Evolutionary conservation across 1,140 invertebrate genomes (phyloP), one percentile per base, ranked within the genome.

Genomic region (Arctopsyche grandis): DNA sequence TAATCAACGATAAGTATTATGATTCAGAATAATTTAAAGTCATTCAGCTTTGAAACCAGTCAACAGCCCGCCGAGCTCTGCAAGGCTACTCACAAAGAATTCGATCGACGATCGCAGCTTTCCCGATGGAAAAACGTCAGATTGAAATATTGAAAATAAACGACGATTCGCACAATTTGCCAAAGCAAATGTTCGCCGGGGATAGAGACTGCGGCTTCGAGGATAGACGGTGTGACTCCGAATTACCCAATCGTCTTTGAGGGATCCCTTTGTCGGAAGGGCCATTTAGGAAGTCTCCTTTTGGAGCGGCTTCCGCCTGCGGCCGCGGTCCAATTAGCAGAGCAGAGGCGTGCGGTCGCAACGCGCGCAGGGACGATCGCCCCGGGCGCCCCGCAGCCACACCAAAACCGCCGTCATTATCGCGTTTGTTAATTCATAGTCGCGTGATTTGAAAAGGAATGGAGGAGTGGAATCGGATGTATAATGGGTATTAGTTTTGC

Each of bases 241-340:
- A 52, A 52, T 52, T 52, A 52, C 12, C 48, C 16, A 52, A 52
- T 52, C 48, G 48, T 16, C 48, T 52, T 12, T 52, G 48, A 52
- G 48, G 44, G 48, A 52, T 52, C 12, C 48, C 16, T 52, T 52
- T 52, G 48, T 52, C 48, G 48, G 48, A 12, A 52, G 48, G 10
- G 24, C 21, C 69, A 70, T 44, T 70, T 16, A 44, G 12, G 22
- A 12, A 19, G 14, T 71, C 69, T n/a, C n/a, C n/a, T 26, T 38
- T 44, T 38, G 69, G 69, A 9, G 38, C 19, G 9, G 19, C 46
- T 74, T 74, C 9, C 16, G 19, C 70, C 70, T 44, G 70, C n/a
- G 70, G 70, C 70, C n/a, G 7, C n/a, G 16, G 44, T 74, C 70
- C 70, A 74, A 74, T 74, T 74, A 74, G 70, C 70, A 74, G 22